A percentile compares a stretch with the other conserved stretches of the same genome.
These are phyloP conservation scores for Anodontia alba DNA, from an alignment of 2,888 invertebrate genomes.

Conservation along the genomic window DNA sequence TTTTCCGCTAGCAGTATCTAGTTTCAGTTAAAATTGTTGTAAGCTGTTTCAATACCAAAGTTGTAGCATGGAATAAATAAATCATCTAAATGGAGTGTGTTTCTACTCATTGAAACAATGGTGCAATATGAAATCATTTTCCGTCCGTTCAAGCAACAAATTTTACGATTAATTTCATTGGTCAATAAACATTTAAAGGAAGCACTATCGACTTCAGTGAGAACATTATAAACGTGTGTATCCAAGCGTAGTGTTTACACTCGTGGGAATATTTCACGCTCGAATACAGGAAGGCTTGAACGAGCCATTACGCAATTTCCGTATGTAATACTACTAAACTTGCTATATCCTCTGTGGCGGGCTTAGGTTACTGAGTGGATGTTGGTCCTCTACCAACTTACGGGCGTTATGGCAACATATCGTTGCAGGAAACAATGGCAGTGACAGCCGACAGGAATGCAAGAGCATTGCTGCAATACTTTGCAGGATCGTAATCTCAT, in stretches of 20 bases:
- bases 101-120: background rate
- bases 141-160: background rate
- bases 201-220: background rate
- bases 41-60: background rate
- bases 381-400: too few species aligned
- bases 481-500: too few species aligned
- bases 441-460: too few species aligned
- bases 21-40: background rate
- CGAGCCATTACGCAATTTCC: too few species aligned
- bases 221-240: background rate
- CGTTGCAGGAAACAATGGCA: too few species aligned
- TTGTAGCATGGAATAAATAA: background rate
- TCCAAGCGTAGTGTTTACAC: background rate
- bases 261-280: slow-evolving; percentile 4
- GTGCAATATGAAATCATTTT: background rate
- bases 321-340: too few species aligned
- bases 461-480: too few species aligned
- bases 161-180: background rate
- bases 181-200: background rate
- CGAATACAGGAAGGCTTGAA: too few species aligned
- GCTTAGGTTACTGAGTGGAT: too few species aligned
- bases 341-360: too few species aligned
- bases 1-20: background rate
- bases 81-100: background rate
- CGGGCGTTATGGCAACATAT: too few species aligned